Conservation (phyloP, 2,113 vertebrate genomes). For the Apus apus region DNA sequence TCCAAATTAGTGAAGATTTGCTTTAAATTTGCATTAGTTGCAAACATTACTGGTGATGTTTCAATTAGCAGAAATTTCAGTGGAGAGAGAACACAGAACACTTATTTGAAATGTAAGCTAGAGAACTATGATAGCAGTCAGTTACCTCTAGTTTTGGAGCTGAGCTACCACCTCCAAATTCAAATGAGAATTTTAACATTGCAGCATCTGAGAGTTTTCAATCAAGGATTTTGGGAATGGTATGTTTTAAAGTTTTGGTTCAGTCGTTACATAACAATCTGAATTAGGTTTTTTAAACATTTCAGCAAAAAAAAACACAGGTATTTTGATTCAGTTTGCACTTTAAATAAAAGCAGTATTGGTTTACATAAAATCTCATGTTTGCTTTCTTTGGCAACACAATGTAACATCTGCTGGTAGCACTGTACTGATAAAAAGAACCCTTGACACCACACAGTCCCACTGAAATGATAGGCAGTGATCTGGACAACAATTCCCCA, state of each 20-base stretch:
- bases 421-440: background rate
- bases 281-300: background rate
- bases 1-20: background rate
- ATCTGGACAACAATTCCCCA: background rate
- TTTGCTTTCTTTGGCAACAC: background rate
- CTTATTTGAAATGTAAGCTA: background rate
- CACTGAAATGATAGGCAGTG: background rate
- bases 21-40: background rate
- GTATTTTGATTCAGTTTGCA: background rate
- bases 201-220: background rate
- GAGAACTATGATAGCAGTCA: background rate
- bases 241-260: background rate
- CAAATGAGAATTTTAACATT: background rate
- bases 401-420: background rate
- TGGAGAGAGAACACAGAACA: background rate
- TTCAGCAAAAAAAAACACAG: background rate
- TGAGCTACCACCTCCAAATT: fast-evolving
- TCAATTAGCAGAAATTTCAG: background rate
- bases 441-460: background rate
- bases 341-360: background rate
- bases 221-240: background rate
- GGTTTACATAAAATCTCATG: background rate
- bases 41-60: background rate
- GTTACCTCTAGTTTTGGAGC: background rate
- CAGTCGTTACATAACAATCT: background rate